Percentiles rank a stretch among this genome's conserved stretches.
Conservation (phyloP, 2,113 vertebrate genomes). For the Gymnarchus niloticus region DNA sequence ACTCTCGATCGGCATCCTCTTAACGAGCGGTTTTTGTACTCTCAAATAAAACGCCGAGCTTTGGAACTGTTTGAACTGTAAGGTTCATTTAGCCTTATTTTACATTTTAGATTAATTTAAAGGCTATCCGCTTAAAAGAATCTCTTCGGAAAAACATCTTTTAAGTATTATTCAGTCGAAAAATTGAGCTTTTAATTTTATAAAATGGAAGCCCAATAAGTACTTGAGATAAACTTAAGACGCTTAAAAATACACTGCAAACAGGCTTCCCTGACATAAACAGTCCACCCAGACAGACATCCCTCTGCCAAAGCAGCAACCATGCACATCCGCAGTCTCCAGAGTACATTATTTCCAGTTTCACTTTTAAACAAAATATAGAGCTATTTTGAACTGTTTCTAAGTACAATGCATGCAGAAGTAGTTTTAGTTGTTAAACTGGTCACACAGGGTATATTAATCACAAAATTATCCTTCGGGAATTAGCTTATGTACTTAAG, state of each 20-base stretch:
- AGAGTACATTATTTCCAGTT: neutral
- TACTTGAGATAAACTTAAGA: neutral
- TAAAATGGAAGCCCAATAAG: neutral
- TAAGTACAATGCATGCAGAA: constrained; percentile 1
- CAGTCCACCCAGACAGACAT: neutral
- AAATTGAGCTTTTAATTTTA: neutral
- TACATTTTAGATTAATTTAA: neutral
- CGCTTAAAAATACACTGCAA: neutral
- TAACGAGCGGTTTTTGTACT: neutral
- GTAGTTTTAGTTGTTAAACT: neutral
- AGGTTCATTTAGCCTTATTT: neutral
- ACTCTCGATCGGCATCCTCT: neutral
- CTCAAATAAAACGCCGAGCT: neutral
- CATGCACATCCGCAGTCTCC: neutral
- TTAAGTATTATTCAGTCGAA: too few relatives aligned
- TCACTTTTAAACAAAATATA: neutral
- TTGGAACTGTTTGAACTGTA: too few relatives aligned
- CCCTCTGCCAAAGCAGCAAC: neutral
- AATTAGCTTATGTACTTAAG: neutral
- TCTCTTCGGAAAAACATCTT: neutral
- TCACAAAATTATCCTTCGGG: neutral
- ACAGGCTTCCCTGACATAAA: neutral
- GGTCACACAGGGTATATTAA: neutral
- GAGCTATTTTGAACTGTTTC: neutral
- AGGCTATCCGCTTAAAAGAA: neutral